phyloP scores from a whole-genome alignment of 1,140 invertebrate genomes.

The Trichonephila clavipes region DNA sequence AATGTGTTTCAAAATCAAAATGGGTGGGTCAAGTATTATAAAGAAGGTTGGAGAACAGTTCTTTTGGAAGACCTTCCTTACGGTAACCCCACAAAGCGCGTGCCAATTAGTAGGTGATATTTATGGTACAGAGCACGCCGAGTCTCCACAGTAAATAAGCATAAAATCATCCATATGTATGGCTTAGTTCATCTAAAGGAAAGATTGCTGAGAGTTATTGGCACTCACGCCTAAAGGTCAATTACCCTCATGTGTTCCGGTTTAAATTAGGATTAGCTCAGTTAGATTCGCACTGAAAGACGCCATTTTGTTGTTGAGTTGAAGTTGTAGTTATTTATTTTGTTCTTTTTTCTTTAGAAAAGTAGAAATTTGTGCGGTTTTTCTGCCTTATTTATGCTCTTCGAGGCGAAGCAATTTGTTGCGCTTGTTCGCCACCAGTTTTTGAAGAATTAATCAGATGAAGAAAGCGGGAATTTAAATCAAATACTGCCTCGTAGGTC shows the following conservation, averaged over 20 bases:
- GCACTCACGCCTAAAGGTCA: conserved; percentile 67
- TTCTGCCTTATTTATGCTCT: conserved; percentile 67
- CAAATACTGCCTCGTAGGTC: conserved; percentile 51
- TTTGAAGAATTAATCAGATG: conserved; percentile 74
- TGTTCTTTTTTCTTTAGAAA: not conserved
- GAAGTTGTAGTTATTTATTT: conserved; percentile 33
- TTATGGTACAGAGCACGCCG: conserved; percentile 65
- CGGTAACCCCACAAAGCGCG: conserved; percentile 41
- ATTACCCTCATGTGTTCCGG: conserved; percentile 75
- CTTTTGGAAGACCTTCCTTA: not conserved
- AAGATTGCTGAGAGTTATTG: conserved; percentile 72
- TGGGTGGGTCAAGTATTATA: conserved; percentile 21
- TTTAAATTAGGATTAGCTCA: conserved; percentile 74
- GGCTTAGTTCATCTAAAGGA: conserved; percentile 47
- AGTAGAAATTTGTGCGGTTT: conserved; percentile 54
- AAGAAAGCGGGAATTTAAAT: conserved; percentile 39
- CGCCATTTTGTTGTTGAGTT: conserved; percentile 51
- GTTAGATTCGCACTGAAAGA: conserved; percentile 25
- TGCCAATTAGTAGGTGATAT: conserved; percentile 74
- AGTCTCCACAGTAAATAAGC: conserved; percentile 67
- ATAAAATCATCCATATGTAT: conserved; percentile 75
- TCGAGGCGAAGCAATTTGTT: conserved; percentile 63
- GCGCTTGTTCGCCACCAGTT: conserved; percentile 63
- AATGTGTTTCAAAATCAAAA: not conserved
- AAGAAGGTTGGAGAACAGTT: conserved; percentile 7